Percentiles rank a stretch among this genome's conserved stretches.
Evolutionary conservation across 2,888 invertebrate genomes (phyloP).

Genomic region (Trachelus iudaicus): DNA sequence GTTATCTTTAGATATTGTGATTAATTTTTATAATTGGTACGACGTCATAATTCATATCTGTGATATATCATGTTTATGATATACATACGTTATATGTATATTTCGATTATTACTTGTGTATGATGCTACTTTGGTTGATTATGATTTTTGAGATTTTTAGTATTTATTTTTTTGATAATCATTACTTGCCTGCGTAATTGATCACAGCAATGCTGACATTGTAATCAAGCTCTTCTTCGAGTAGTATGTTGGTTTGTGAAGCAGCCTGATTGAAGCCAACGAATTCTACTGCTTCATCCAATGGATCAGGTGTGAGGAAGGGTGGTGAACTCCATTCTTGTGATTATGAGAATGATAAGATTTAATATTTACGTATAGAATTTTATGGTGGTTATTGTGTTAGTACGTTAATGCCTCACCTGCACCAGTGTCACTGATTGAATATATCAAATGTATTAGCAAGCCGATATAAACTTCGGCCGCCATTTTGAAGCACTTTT

Average conservation of each 20-base stretch:
- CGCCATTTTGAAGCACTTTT: slow-evolving; percentile 11
- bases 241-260: slow-evolving; percentile 51
- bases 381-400: not conserved
- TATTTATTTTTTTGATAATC: not conserved
- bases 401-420: not conserved
- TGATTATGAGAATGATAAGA: not conserved
- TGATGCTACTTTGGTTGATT: not conserved
- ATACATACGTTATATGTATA: not conserved
- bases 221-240: slow-evolving; percentile 67
- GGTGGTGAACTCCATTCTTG: slow-evolving; percentile 27
- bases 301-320: slow-evolving; percentile 26
- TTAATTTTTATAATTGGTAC: not conserved
- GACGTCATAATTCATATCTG: not conserved
- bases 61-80: not conserved
- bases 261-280: slow-evolving; percentile 8
- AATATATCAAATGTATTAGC: slow-evolving; percentile 10
- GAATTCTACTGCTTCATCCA: slow-evolving; percentile 16
- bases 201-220: slow-evolving; percentile 66
- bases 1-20: not conserved
- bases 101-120: not conserved
- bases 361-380: not conserved
- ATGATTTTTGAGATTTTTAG: not conserved
- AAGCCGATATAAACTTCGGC: slow-evolving; percentile 19
- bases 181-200: slow-evolving; percentile 65
- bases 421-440: not conserved